Base-by-base conservation (phyloP, 2,113 vertebrate species). In the Acrocephalus kingi region DNA sequence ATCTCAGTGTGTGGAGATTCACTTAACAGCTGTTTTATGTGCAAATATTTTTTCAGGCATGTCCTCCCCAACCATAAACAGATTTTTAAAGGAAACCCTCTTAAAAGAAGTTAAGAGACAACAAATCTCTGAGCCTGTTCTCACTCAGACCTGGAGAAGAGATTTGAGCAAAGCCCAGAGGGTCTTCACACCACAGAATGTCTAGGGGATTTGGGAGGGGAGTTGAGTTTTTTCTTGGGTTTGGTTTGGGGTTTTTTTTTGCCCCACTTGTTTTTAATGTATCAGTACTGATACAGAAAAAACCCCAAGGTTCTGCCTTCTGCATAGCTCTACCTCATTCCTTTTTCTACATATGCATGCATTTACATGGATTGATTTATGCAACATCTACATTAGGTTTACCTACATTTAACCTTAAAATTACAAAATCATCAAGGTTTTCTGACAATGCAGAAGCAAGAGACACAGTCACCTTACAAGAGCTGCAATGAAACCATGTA, bases 21-120 rank as follows among this genome's bases (percentile, higher is more conserved):
- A 91, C 98, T 98, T 98, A 98, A 97, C 98, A 98, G 97, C 97
- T 98, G 98, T 98, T 98, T 97, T 97, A 98, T 98, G 97, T 98
- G 97, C 97, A 97, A 98, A 97, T 95, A 97, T 97, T 98, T 98
- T 99, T 98, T 98, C 98, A 99, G 98, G 97, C 98, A 98, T 62
- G 95, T 98, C 98, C 98, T 98, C 97, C 96, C 90, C 94, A 97
- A 93, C 90, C 95, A 97, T 96, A 98, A 98, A 98, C 96, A 98
- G 97, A 97, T 87, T 95, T 97, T 96, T 97, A 95, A 93, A 95
- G 96, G 91, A 92, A 90, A 92, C 54, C 20, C 72, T 96, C 82
- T 96, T 88, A 85, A 96, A 97, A 97, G 85, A 96, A 96, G 79
- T 88, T 87, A 95, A 96, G 95, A 93, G 84, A 97, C 91, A 94